Conservation (phyloP, 2,113 vertebrate genomes). For the Psittacula cyanocephala region DNA sequence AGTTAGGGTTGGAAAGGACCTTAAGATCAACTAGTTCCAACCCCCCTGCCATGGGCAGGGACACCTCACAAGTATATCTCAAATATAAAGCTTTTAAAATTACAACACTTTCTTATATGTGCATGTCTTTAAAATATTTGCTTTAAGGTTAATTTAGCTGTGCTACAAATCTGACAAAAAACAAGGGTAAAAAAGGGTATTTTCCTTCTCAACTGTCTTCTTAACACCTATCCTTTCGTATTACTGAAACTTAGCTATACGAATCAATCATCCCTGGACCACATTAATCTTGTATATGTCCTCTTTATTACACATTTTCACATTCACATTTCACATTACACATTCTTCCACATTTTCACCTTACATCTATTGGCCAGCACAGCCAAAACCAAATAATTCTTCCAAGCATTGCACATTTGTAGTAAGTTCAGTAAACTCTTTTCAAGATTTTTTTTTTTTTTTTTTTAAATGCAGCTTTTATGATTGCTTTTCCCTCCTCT, state of each 20-base stretch:
- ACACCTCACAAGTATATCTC: not conserved
- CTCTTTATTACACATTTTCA: not conserved
- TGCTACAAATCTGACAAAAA: not conserved
- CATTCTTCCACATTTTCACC: not conserved
- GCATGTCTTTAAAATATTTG: not conserved
- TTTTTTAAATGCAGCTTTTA: not conserved
- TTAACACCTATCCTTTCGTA: not conserved
- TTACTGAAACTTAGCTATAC: not conserved
- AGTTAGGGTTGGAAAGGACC: too few relatives aligned
- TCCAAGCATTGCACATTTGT: not conserved
- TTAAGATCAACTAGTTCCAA: too few relatives aligned
- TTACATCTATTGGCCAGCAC: not conserved
- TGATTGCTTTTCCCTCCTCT: not conserved
- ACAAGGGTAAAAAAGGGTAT: not conserved
- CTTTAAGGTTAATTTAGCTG: not conserved
- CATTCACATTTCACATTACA: too few relatives aligned
- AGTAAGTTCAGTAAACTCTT: not conserved
- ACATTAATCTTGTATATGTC: not conserved
- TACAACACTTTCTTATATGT: not conserved
- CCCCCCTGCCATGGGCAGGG: too few relatives aligned
- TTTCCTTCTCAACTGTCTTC: not conserved
- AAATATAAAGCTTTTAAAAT: not conserved
- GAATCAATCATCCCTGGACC: not conserved
- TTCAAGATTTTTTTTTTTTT: not conserved
- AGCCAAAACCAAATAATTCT: not conserved